phyloP scores from a whole-genome alignment of 2,113 vertebrate species.

The Pantherophis guttatus region DNA sequence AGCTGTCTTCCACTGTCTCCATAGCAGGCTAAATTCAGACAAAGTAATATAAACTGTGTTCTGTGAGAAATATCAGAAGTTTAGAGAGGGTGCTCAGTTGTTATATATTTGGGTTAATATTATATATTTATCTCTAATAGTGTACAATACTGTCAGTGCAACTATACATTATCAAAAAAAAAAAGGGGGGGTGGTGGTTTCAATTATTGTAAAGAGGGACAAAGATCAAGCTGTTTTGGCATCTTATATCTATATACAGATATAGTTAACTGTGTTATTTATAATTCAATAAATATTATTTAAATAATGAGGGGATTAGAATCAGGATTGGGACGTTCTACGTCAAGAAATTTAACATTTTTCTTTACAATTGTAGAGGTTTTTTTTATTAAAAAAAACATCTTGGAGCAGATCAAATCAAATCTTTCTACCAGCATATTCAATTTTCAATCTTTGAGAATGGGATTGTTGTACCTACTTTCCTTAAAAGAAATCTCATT shows the following conservation, averaged over 20 bases:
- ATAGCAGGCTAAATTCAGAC: not conserved
- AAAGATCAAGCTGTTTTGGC: too few species aligned
- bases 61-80: not conserved
- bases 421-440: not conserved
- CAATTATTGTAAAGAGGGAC: not conserved
- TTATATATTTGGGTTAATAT: not conserved
- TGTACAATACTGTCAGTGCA: not conserved
- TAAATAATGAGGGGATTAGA: not conserved
- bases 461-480: not conserved
- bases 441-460: not conserved
- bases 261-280: not conserved
- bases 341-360: not conserved
- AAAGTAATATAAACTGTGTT: not conserved
- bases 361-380: not conserved
- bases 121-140: not conserved
- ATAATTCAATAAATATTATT: not conserved
- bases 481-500: not conserved
- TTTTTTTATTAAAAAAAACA: not conserved
- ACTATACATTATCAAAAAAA: not conserved
- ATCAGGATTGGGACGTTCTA: not conserved
- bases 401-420: not conserved
- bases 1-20: not conserved
- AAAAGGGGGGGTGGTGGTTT: too few species aligned
- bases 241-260: too few species aligned
- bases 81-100: not conserved